Percentiles rank a stretch among this genome's conserved stretches.
Conservation (phyloP, 1,140 invertebrate genomes). For the Reticulitermes speratus region DNA sequence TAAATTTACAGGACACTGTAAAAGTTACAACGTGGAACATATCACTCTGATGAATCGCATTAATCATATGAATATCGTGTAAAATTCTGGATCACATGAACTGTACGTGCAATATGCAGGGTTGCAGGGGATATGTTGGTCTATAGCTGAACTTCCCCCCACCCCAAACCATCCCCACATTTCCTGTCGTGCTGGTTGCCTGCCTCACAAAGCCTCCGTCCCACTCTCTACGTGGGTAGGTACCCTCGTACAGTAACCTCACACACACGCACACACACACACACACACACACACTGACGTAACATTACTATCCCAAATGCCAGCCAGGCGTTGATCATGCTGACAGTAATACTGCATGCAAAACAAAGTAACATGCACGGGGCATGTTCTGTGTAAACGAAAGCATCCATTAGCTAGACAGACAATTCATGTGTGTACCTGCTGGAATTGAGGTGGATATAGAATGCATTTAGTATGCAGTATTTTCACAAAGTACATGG, state of each 20-base stretch:
- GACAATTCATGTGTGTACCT: too few relatives aligned
- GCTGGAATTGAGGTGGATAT: too few relatives aligned
- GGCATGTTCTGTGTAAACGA: too few relatives aligned
- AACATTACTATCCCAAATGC: background rate
- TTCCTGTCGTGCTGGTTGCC: constrained; percentile 6
- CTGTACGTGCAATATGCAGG: background rate
- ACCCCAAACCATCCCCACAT: background rate
- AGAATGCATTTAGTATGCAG: too few relatives aligned
- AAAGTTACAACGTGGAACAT: too few relatives aligned
- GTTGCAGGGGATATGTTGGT: background rate
- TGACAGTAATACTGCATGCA: too few relatives aligned
- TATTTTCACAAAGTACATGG: too few relatives aligned
- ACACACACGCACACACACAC: too few relatives aligned
- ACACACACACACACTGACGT: background rate
- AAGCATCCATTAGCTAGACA: too few relatives aligned
- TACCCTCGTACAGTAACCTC: background rate
- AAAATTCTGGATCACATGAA: background rate
- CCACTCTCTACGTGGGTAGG: background rate
- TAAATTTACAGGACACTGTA: too few relatives aligned
- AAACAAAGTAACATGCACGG: too few relatives aligned
- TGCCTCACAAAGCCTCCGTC: background rate
- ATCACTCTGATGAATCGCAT: too few relatives aligned
- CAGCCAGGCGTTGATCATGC: background rate
- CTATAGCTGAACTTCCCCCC: background rate
- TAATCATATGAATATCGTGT: background rate